Percentiles rank a stretch among this genome's conserved stretches.
These are phyloP conservation scores for Branchinecta lynchi DNA, from an alignment of 1,140 invertebrate genomes.

Conservation along the genomic window DNA sequence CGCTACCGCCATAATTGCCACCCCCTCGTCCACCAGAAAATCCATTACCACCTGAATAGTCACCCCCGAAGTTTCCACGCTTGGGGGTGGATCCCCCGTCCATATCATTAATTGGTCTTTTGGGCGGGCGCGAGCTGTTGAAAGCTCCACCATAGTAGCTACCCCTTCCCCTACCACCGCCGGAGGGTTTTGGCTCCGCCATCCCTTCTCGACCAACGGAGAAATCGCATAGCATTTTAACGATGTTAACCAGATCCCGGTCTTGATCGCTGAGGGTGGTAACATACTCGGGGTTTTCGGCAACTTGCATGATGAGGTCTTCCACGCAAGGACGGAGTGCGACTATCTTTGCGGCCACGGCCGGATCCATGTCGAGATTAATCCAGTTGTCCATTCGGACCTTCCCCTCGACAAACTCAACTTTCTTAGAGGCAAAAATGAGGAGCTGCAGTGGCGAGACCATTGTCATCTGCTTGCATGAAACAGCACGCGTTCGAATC, in stretches of 20 bases:
- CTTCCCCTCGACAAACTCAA: slow-evolving; percentile 42
- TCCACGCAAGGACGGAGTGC: slow-evolving; percentile 76
- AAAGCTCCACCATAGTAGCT: not conserved
- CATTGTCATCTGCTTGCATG: slow-evolving; percentile 95
- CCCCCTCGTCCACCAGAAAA: too few relatives aligned
- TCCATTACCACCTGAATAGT: too few relatives aligned
- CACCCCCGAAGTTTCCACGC: too few relatives aligned
- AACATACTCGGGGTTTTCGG: slow-evolving; percentile 51
- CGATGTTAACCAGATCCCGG: slow-evolving; percentile 21
- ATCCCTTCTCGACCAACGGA: slow-evolving; percentile 52
- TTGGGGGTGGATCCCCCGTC: too few relatives aligned
- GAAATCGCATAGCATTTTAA: slow-evolving; percentile 50
- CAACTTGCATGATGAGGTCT: slow-evolving; percentile 56
- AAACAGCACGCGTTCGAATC: slow-evolving; percentile 86
- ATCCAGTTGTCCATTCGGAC: slow-evolving; percentile 82
- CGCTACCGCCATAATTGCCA: too few relatives aligned
- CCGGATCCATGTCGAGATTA: slow-evolving; percentile 67
- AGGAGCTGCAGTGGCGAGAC: slow-evolving; percentile 82
- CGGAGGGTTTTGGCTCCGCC: slow-evolving; percentile 31
- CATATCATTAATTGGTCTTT: not conserved
- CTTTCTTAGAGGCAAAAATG: slow-evolving; percentile 75
- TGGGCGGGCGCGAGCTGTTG: not conserved
- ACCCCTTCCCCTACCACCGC: not conserved
- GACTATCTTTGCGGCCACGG: slow-evolving; percentile 57
- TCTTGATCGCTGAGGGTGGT: slow-evolving; percentile 24